A percentile compares a stretch with the other conserved stretches of the same genome.
Conservation (phyloP, 2,113 vertebrate species). For the Megaceryle maxima region DNA sequence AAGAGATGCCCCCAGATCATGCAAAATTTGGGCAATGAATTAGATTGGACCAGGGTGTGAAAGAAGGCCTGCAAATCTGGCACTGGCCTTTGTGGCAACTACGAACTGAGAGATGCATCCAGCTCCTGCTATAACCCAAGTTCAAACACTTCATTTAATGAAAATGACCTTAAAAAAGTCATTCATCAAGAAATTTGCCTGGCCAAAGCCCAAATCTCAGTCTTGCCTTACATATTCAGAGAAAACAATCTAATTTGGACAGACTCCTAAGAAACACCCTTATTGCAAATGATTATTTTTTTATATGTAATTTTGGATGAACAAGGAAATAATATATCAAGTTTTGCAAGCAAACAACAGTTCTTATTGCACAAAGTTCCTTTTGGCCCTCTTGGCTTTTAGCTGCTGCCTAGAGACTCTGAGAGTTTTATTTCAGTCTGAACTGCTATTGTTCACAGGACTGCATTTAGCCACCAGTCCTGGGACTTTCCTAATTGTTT, state of each 20-base stretch:
- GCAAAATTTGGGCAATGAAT: rapidly evolving
- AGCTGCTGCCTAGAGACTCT: neutral
- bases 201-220: neutral
- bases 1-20: neutral
- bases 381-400: neutral
- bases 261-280: neutral
- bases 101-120: neutral
- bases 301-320: neutral
- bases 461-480: neutral
- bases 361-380: neutral
- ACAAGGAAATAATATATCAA: neutral
- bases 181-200: neutral
- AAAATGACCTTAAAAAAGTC: neutral
- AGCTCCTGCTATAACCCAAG: neutral
- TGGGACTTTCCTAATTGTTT: neutral
- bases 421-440: neutral
- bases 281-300: neutral
- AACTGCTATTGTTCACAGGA: neutral
- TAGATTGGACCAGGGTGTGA: neutral
- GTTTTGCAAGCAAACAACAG: neutral
- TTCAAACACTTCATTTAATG: neutral
- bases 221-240: neutral
- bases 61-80: neutral
- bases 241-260: neutral
- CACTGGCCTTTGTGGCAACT: neutral